These are phyloP conservation scores for Coelogynopora nodosa DNA, from an alignment of 2,888 invertebrate genomes.

Conservation along the genomic window DNA sequence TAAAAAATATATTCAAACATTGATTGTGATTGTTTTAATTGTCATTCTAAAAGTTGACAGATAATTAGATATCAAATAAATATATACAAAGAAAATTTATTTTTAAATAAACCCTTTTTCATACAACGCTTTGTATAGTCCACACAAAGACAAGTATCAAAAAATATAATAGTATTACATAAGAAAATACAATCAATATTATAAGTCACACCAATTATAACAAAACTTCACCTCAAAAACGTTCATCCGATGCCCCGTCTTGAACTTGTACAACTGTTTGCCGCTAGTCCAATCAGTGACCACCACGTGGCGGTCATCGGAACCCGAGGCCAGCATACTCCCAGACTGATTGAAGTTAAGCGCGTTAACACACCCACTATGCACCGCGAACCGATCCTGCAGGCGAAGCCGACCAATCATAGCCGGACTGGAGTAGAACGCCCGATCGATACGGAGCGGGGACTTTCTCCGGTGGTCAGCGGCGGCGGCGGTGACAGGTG, in stretches of 20 bases:
- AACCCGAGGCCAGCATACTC: not conserved
- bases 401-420: not conserved
- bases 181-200: no score
- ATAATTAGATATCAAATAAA: no score
- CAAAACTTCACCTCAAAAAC: not conserved
- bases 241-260: not conserved
- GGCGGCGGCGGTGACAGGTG: no score
- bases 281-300: constrained; percentile 13
- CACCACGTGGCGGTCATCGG: not conserved
- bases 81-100: no score
- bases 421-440: not conserved
- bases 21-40: no score
- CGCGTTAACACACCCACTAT: constrained; percentile 15
- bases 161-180: no score
- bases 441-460: not conserved
- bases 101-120: no score
- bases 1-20: no score
- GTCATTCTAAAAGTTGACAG: no score
- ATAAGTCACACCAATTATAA: not conserved
- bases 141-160: no score
- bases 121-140: no score
- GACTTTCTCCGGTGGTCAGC: no score
- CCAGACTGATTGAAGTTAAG: constrained; percentile 13
- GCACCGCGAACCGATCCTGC: constrained; percentile 1
- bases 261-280: not conserved